Percentiles rank a stretch among this genome's conserved stretches.
Conservation (phyloP, 2,888 invertebrate species). For the Tetrapedia diversipes region DNA sequence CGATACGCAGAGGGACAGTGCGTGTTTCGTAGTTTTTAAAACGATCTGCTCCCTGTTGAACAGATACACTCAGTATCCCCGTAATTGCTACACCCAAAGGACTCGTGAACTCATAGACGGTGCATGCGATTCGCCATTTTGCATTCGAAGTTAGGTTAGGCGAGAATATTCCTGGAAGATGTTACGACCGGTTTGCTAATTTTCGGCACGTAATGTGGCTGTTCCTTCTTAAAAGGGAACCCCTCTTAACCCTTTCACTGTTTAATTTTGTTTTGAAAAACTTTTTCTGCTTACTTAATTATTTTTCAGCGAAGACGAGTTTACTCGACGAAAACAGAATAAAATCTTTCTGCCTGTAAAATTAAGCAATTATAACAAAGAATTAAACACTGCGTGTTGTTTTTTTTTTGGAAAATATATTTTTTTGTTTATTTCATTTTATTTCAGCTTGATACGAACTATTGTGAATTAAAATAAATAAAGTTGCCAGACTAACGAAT, state of each 20-base stretch:
- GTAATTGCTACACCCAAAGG: slow-evolving; percentile 34
- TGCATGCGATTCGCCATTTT: slow-evolving; percentile 16
- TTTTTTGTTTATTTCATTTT: too few relatives aligned
- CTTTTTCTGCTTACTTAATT: too few relatives aligned
- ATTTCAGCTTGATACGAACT: too few relatives aligned
- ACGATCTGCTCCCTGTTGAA: not conserved
- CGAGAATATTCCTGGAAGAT: slow-evolving; percentile 29
- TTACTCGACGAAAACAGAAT: too few relatives aligned
- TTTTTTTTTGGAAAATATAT: too few relatives aligned
- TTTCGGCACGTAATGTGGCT: slow-evolving; percentile 49
- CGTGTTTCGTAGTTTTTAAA: slow-evolving; percentile 38
- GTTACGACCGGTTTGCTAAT: slow-evolving; percentile 33
- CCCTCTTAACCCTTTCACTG: not conserved
- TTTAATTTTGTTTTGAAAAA: too few relatives aligned
- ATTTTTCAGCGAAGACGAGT: too few relatives aligned
- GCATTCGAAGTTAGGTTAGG: not conserved
- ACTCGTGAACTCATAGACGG: slow-evolving; percentile 25
- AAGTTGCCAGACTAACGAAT: too few relatives aligned
- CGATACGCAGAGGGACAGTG: slow-evolving; percentile 9
- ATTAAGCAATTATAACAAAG: too few relatives aligned
- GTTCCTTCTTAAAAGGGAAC: not conserved
- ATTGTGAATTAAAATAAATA: too few relatives aligned
- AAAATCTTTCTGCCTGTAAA: too few relatives aligned
- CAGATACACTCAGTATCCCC: slow-evolving; percentile 10
- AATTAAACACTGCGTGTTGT: too few relatives aligned